Conservation (phyloP, 2,888 invertebrate species). For the Hypsopygia costalis region DNA sequence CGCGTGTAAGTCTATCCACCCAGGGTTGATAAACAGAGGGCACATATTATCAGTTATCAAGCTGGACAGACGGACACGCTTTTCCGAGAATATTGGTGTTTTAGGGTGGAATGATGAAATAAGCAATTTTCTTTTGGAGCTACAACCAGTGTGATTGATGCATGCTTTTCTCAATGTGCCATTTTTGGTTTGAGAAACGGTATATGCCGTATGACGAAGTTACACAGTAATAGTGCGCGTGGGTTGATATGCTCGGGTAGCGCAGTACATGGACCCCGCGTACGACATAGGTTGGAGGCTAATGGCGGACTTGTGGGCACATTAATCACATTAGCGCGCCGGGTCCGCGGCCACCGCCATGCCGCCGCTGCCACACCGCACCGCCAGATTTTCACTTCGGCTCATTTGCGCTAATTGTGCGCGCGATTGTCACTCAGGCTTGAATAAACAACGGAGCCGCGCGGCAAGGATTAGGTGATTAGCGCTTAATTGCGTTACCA, state of each 20-base stretch:
- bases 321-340: conserved; percentile 70
- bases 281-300: conserved; percentile 36
- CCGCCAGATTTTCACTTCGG: conserved; percentile 79
- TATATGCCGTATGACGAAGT: too few relatives aligned
- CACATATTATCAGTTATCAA: too few relatives aligned
- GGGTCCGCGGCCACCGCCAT: conserved; percentile 32
- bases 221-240: too few relatives aligned
- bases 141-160: too few relatives aligned
- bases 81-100: too few relatives aligned
- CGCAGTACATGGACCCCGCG: conserved; percentile 21
- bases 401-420: conserved; percentile 80
- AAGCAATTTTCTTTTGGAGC: too few relatives aligned
- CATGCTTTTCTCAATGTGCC: too few relatives aligned
- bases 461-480: conserved; percentile 79
- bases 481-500: conserved; percentile 76
- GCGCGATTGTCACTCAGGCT: conserved; percentile 79
- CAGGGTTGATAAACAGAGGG: too few relatives aligned
- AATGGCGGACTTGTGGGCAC: conserved; percentile 64
- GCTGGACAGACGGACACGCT: too few relatives aligned
- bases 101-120: too few relatives aligned
- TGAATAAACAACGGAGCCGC: conserved; percentile 77
- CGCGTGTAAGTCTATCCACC: too few relatives aligned
- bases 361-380: conserved; percentile 40
- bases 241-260: conserved; percentile 7
- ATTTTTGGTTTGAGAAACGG: too few relatives aligned